These are phyloP conservation scores for Troides aeacus DNA, from an alignment of 2,888 invertebrate species.

Conservation along the genomic window DNA sequence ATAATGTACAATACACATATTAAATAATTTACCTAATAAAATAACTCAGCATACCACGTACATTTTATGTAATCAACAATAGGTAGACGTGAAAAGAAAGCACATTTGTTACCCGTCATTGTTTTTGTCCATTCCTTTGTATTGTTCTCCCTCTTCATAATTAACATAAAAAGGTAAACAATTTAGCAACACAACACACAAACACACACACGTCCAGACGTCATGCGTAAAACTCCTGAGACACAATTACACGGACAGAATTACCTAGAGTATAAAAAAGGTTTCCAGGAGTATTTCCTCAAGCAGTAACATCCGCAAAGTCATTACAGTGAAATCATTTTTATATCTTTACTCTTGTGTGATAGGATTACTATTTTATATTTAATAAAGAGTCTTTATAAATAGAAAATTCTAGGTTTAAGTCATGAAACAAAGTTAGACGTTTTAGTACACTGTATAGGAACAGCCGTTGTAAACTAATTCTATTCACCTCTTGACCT, in stretches of 20 bases:
- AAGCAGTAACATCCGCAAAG: not conserved
- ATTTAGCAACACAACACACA: conserved; percentile 14
- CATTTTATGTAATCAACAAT: not conserved
- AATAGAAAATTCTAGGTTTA: not conserved
- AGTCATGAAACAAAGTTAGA: not conserved
- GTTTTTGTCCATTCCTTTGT: conserved; percentile 24
- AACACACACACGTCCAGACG: conserved; percentile 11
- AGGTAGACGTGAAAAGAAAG: conserved; percentile 1
- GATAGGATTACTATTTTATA: not conserved
- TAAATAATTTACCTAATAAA: not conserved
- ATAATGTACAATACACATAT: not conserved
- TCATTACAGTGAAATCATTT: not conserved
- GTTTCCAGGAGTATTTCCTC: not conserved
- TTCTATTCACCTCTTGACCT: not conserved
- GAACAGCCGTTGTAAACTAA: not conserved
- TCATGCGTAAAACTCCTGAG: conserved; percentile 18
- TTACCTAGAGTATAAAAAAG: conserved; percentile 4
- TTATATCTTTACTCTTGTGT: not conserved
- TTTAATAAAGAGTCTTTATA: not conserved
- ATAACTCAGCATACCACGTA: not conserved
- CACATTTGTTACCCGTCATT: conserved; percentile 1
- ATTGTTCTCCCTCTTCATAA: conserved; percentile 16
- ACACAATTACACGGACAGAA: conserved; percentile 25
- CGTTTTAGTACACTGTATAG: not conserved
- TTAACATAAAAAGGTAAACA: conserved; percentile 29